Conservation (phyloP, 2,888 invertebrate genomes). For the Pimpla rufipes region DNA sequence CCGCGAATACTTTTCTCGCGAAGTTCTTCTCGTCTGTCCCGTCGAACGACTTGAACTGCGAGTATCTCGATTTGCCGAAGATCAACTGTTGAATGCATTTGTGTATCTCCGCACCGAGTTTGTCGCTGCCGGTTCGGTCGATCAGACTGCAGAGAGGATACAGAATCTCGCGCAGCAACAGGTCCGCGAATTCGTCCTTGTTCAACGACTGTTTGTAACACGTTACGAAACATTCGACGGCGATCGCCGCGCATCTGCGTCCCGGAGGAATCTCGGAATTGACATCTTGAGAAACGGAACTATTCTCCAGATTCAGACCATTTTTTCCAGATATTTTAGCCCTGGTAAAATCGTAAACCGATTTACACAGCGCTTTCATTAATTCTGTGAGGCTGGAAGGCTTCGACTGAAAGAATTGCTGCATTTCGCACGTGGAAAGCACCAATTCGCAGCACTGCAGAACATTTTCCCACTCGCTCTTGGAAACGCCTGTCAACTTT, state of each 20-base stretch:
- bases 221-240: constrained; percentile 67
- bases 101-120: constrained; percentile 72
- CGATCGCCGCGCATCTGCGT: constrained; percentile 59
- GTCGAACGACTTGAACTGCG: constrained; percentile 59
- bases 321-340: background rate
- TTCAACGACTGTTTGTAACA: constrained; percentile 74
- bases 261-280: background rate
- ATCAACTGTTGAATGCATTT: constrained; percentile 79
- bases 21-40: constrained; percentile 59
- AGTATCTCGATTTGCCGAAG: constrained; percentile 71
- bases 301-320: background rate
- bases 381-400: constrained; percentile 69
- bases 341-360: background rate
- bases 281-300: background rate
- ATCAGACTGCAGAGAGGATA: constrained; percentile 75
- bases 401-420: constrained; percentile 74
- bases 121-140: constrained; percentile 69
- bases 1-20: constrained; percentile 64
- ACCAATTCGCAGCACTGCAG: constrained; percentile 73
- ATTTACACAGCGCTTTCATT: constrained; percentile 55
- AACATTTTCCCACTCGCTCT: constrained; percentile 57
- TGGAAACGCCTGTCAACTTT: constrained; percentile 64
- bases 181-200: constrained; percentile 70
- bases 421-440: constrained; percentile 70
- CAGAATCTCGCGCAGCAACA: constrained; percentile 76